Conservation (phyloP, 2,888 invertebrate genomes). For the Cordilura impudica region DNA sequence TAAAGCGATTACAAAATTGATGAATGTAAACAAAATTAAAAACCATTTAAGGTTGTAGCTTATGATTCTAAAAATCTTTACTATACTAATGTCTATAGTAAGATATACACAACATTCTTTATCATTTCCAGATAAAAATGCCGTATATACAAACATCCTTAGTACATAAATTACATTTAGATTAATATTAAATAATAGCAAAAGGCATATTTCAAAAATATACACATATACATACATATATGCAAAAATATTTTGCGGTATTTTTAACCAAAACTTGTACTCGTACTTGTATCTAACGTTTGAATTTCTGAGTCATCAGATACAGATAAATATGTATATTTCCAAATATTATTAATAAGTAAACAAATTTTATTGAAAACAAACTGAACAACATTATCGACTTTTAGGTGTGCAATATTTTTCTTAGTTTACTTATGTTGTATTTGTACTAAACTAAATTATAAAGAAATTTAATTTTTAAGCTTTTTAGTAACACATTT, state of each 20-base stretch:
- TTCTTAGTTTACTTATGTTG: slow-evolving; percentile 32
- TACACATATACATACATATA: neutral
- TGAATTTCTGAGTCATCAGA: neutral
- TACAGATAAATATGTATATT: neutral
- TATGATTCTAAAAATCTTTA: slow-evolving; percentile 38
- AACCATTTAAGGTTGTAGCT: slow-evolving; percentile 56
- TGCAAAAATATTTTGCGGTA: slow-evolving; percentile 1
- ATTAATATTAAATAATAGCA: slow-evolving; percentile 29
- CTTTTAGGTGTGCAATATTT: slow-evolving; percentile 53
- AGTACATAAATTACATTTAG: slow-evolving; percentile 10
- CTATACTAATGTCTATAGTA: slow-evolving; percentile 32
- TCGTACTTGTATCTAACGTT: neutral
- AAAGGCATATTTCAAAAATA: slow-evolving; percentile 43
- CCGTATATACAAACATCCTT: slow-evolving; percentile 5
- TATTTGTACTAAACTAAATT: slow-evolving; percentile 20
- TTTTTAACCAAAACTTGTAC: neutral
- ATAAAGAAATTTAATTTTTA: slow-evolving; percentile 37
- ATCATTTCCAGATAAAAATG: slow-evolving; percentile 20
- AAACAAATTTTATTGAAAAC: slow-evolving; percentile 19
- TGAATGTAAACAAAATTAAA: neutral
- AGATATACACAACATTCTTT: slow-evolving; percentile 24
- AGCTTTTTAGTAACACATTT: slow-evolving; percentile 31
- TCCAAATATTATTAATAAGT: neutral
- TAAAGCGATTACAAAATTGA: slow-evolving; percentile 64
- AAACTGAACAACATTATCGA: slow-evolving; percentile 20